Percentiles rank a stretch among this genome's conserved stretches.
Conservation (phyloP, 1,140 invertebrate species). For the Drosophila ironensis region DNA sequence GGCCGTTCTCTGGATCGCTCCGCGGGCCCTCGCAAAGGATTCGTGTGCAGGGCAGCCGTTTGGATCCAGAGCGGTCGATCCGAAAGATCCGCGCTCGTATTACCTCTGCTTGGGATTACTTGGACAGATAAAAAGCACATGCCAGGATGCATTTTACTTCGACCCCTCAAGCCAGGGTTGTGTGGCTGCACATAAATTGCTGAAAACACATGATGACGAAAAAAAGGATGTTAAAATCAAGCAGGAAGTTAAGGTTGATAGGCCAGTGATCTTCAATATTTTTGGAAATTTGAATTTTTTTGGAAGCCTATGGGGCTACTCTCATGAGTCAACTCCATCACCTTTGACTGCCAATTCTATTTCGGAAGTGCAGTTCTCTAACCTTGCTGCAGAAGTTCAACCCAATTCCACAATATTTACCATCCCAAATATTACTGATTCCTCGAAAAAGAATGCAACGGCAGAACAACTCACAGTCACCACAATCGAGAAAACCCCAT, state of each 20-base stretch:
- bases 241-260: constrained; percentile 38
- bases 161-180: constrained; percentile 30
- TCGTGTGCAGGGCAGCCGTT: constrained; percentile 44
- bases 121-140: constrained; percentile 32
- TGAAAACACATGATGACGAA: background rate
- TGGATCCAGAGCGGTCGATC: constrained; percentile 47
- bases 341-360: background rate
- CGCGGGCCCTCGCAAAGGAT: constrained; percentile 48
- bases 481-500: background rate
- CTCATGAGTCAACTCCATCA: background rate
- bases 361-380: background rate
- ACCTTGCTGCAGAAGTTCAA: background rate
- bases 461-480: too few species aligned
- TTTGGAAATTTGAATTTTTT: constrained; percentile 52
- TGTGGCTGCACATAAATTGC: background rate
- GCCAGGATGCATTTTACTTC: constrained; percentile 33
- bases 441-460: background rate
- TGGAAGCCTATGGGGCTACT: constrained; percentile 31
- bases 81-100: constrained; percentile 45
- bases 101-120: constrained; percentile 49
- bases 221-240: constrained; percentile 23
- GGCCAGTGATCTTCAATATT: constrained; percentile 55
- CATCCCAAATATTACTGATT: background rate
- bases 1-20: constrained; percentile 49
- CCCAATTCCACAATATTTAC: background rate